Evolutionary conservation across 2,113 vertebrate species (phyloP).

Genomic region (Candoia aspera): DNA sequence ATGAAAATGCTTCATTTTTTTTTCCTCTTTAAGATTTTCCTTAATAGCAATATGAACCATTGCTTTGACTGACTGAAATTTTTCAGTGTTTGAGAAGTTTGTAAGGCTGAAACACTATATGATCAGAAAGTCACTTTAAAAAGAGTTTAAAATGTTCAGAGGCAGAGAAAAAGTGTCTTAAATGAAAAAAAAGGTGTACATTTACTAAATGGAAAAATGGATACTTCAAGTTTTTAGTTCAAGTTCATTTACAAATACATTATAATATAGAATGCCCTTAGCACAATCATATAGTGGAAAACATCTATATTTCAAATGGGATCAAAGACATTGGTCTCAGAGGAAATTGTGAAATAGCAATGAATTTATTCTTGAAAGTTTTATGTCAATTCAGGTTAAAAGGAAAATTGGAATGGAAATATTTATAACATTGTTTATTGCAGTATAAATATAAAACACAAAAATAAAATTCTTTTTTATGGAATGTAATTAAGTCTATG

Average conservation of each 20-base stretch:
- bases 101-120: slow-evolving; percentile 29
- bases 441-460: slow-evolving; percentile 22
- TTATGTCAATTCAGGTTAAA: slow-evolving; percentile 56
- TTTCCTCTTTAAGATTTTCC: background rate
- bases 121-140: slow-evolving; percentile 43
- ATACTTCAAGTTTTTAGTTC: background rate
- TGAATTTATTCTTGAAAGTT: slow-evolving; percentile 49
- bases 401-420: slow-evolving; percentile 25
- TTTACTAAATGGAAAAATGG: slow-evolving; percentile 3
- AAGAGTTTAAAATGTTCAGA: background rate
- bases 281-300: slow-evolving; percentile 49
- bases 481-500: background rate
- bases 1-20: background rate
- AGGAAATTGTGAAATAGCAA: slow-evolving; percentile 48
- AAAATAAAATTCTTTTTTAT: slow-evolving; percentile 6
- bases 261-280: background rate
- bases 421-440: background rate
- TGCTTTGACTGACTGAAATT: slow-evolving; percentile 15
- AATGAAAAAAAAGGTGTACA: background rate
- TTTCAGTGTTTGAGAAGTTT: slow-evolving; percentile 36
- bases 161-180: background rate
- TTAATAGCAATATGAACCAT: background rate
- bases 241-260: slow-evolving; percentile 33
- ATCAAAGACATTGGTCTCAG: slow-evolving; percentile 34
- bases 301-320: slow-evolving; percentile 46